Evolutionary conservation across 2,113 vertebrate genomes (phyloP), one percentile per base, ranked within the genome.

Genomic region (Osmerus eperlanus): DNA sequence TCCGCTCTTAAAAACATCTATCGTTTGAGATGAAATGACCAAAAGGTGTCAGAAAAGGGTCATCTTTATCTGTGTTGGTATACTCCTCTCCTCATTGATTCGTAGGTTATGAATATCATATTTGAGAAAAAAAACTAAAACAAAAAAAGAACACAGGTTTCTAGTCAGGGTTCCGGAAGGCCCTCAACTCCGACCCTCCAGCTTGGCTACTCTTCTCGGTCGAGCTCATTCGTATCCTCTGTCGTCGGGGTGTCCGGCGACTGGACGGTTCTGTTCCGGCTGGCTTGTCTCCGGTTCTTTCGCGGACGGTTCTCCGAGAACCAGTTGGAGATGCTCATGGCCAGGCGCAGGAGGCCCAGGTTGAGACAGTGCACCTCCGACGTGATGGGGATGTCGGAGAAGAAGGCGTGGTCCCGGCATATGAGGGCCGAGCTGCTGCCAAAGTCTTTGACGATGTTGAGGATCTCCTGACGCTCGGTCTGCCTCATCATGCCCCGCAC

Each of bases 391-490:
- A 97, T 92, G 81, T 96, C 94, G 0, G 92, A 82, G 60, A 98
- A 98, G 70, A 97, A 90, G 59, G 91, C 88, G 0, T 72, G 91
- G 52, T 93, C 92, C 16, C 91, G 85, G 14, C 89, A 67, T 1
- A 84, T 71, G 52, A 82, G 70, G 18, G 18, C 23, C 0, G 60
- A 86, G 2, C 71, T 83, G 76, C 85, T 86, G 1, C 71, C 93
- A 82, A 95, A 87, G 78, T 95, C 94, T 78, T 90, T 90, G 62
- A 96, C 86, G 1, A 95, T 89, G 0, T 92, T 95, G 80, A 98
- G 87, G 81, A 98, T 95, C 91, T 93, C 93, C 23, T 95, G 95
- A 0, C 95, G 92, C 21, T 90, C 88, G 0, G 87, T 81, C 4
- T 90, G 87, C 28, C 88, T 89, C 78, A 90, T 91, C 79, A 96